A percentile compares a stretch with the other conserved stretches of the same genome.
Evolutionary conservation across 1,140 invertebrate species (phyloP).

Genomic region (Caenorhabditis tropicalis): DNA sequence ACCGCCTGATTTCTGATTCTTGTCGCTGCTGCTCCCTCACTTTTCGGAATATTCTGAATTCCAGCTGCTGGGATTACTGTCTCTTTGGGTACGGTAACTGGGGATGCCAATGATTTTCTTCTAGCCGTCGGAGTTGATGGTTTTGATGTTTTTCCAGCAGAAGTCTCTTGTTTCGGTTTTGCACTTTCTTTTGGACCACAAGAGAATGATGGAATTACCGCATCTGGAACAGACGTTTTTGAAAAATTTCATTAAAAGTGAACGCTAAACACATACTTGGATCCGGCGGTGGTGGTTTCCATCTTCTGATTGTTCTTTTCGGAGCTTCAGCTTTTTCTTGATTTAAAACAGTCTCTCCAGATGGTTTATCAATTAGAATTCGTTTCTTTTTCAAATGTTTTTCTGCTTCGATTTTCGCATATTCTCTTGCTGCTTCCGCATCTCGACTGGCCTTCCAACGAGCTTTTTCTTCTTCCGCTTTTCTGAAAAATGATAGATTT

Average conservation of each 20-base stretch:
- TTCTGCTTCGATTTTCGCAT: slow-evolving; percentile 49
- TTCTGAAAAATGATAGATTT: slow-evolving; percentile 22
- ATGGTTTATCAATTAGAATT: slow-evolving; percentile 42
- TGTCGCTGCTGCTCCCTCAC: slow-evolving; percentile 49
- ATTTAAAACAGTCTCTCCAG: slow-evolving; percentile 8
- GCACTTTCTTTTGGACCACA: slow-evolving; percentile 10
- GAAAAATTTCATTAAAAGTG: background rate
- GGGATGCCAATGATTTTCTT: slow-evolving; percentile 4
- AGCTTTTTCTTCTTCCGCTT: slow-evolving; percentile 54
- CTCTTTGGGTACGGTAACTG: background rate
- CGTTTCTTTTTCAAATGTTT: slow-evolving; percentile 47
- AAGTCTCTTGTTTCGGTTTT: background rate
- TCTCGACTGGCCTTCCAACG: slow-evolving; percentile 53
- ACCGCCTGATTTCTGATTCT: slow-evolving; percentile 48
- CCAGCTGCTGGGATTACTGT: background rate
- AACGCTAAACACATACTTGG: background rate
- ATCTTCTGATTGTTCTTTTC: slow-evolving; percentile 56
- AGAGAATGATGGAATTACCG: slow-evolving; percentile 17
- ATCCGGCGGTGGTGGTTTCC: slow-evolving; percentile 20
- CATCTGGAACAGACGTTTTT: background rate
- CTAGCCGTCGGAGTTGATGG: slow-evolving; percentile 4
- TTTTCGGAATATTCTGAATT: slow-evolving; percentile 30
- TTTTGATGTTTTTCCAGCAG: slow-evolving; percentile 18
- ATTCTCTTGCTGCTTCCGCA: slow-evolving; percentile 44
- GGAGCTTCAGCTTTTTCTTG: slow-evolving; percentile 46